A percentile compares a stretch with the other conserved stretches of the same genome.
These are phyloP conservation scores for Protomyctophum bolini DNA, from an alignment of 2,113 vertebrate species.

Conservation along the genomic window DNA sequence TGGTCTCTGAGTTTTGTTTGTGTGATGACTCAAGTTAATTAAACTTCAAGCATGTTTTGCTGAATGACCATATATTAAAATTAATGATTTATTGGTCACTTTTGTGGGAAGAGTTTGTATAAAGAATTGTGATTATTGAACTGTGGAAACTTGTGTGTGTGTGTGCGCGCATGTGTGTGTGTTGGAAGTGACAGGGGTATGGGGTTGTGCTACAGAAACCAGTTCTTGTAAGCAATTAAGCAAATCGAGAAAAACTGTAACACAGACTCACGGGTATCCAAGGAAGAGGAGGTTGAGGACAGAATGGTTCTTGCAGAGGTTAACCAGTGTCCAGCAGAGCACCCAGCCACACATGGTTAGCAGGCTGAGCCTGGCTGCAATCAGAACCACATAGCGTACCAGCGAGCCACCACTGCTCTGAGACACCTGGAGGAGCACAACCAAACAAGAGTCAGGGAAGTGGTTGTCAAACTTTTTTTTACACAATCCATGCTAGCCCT, in stretches of 20 bases:
- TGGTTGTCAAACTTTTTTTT: background rate
- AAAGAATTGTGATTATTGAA: too few species aligned
- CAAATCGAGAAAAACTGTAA: too few species aligned
- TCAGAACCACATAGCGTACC: slow-evolving; percentile 85
- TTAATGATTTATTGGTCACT: too few species aligned
- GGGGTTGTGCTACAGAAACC: too few species aligned
- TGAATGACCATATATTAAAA: too few species aligned
- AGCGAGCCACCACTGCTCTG: slow-evolving; percentile 87
- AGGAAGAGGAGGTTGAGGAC: slow-evolving; percentile 98
- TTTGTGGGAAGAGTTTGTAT: too few species aligned
- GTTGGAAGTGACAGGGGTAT: too few species aligned
- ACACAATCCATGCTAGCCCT: too few species aligned
- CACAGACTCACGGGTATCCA: slow-evolving; percentile 94
- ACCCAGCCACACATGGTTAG: slow-evolving; percentile 96
- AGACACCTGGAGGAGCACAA: slow-evolving; percentile 81
- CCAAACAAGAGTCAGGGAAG: background rate
- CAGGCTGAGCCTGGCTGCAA: slow-evolving; percentile 87
- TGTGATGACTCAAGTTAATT: background rate
- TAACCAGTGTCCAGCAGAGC: slow-evolving; percentile 96
- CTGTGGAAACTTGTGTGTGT: background rate
- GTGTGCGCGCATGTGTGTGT: background rate
- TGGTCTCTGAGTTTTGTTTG: background rate
- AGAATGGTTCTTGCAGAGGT: slow-evolving; percentile 94
- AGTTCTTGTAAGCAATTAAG: too few species aligned
- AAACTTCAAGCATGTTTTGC: too few species aligned